Conservation (phyloP, 2,797 vertebrate species). For the Xenopus petersii region DNA sequence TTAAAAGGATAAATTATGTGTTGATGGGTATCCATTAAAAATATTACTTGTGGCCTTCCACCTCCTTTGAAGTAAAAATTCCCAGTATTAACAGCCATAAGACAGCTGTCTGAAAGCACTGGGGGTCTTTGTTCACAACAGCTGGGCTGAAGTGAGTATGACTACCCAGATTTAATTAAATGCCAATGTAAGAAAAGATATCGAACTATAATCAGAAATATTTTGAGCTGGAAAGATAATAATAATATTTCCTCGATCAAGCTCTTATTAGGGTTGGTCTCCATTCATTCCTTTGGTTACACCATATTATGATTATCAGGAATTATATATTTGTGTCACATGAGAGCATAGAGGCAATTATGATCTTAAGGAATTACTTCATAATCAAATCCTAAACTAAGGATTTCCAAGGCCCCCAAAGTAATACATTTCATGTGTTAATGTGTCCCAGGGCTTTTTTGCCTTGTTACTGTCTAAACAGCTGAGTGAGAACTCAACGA, state of each 20-base stretch:
- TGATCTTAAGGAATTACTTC: constrained; percentile 20
- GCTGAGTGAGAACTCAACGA: constrained; percentile 15
- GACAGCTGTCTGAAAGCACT: too few species aligned
- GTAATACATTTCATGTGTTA: constrained; percentile 36
- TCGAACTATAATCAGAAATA: too few species aligned
- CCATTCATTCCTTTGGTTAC: not conserved
- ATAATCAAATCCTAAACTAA: constrained; percentile 33
- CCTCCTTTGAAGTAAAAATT: too few species aligned
- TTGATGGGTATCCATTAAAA: too few species aligned
- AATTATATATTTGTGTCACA: constrained; percentile 27
- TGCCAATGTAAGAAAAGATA: too few species aligned
- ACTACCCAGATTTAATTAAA: not conserved
- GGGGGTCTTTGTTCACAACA: too few species aligned
- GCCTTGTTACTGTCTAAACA: not conserved
- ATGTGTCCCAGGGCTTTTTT: constrained; percentile 17
- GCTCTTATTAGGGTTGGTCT: constrained; percentile 2
- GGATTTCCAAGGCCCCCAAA: constrained; percentile 13
- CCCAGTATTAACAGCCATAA: too few species aligned
- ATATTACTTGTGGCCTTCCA: too few species aligned
- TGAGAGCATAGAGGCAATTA: constrained; percentile 34
- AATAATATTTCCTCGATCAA: too few species aligned
- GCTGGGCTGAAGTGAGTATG: too few species aligned
- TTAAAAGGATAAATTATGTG: too few species aligned
- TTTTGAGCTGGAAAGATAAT: too few species aligned
- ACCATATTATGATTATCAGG: constrained; percentile 29